Base-by-base conservation (phyloP, 2,113 vertebrate genomes). In the Dinomys branickii region DNA sequence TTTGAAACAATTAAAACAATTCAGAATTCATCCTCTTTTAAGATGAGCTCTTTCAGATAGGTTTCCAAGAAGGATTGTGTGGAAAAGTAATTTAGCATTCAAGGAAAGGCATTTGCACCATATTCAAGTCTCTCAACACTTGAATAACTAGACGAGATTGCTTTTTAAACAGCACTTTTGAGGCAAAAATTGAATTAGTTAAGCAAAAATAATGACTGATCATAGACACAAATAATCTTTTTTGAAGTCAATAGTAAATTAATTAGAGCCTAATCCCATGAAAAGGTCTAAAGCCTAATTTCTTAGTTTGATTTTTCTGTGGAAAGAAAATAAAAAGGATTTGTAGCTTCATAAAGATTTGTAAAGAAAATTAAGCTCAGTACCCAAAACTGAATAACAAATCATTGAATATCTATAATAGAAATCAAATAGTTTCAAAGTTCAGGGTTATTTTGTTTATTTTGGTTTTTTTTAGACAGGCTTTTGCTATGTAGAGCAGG, bases 91-190 rank as follows among this genome's bases (percentile, higher is more conserved):
- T 91, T 54, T 84, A 50, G 26, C 71, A 30, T 91, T 50, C 75
- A 82, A 41, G 3, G 20, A 67, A 61, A 69, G 50, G 16, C 2
- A 1, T 88, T 89, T 82, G 28, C 71, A 78, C 10, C 17, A 30
- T 85, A 69, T n/a, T n/a, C 47, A 58, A 84, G 77, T 90, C 69
- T 94, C 7, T 56, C 28, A 56, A 30, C 44, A 92, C 50, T 73
- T 56, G 26, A 91, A 71, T 20, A 91, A 26, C n/a, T 30, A 52
- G 54, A 52, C 3, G 6, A 59, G 54, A 82, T 80, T 83, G 30
- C 14, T 80, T 93, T 93, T 96, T 96, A 92, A 97, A 58, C 3
- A 63, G 14, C 17, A 84, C 3, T 96, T 91, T 95, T 22, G 44
- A 63, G 75, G 30, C 41, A 91, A 85, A 93, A 91, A 59, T 91